Percentiles rank a stretch among this genome's conserved stretches.
phyloP scores from a whole-genome alignment of 2,888 invertebrate genomes.

The Eurytoma californica region DNA sequence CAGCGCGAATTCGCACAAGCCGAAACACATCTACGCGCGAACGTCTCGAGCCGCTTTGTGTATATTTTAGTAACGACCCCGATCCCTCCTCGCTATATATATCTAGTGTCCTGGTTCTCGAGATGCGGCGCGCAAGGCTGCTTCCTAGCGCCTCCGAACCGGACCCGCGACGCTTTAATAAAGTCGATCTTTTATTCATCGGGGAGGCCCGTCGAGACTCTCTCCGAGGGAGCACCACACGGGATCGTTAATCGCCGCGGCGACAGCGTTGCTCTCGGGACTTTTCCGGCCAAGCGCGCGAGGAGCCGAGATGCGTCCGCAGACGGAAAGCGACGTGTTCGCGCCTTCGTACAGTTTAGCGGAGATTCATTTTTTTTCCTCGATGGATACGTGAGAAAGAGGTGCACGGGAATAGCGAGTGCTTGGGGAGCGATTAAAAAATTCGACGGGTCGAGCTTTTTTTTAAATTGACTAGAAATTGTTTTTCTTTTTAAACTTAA shows the following conservation, averaged over 20 bases:
- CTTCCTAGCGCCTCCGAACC: slow-evolving; percentile 63
- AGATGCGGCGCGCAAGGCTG: slow-evolving; percentile 47
- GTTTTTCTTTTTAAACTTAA: no score
- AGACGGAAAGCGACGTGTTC: no score
- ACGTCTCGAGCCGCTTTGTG: slow-evolving; percentile 64
- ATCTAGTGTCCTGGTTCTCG: slow-evolving; percentile 73
- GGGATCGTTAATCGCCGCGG: background rate
- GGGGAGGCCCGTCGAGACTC: background rate
- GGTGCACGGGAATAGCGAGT: no score
- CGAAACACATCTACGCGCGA: slow-evolving; percentile 17
- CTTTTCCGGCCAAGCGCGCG: no score
- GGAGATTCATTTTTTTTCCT: no score
- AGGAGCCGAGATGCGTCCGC: no score
- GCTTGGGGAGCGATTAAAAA: no score
- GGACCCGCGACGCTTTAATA: slow-evolving; percentile 60
- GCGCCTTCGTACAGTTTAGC: no score
- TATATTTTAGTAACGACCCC: slow-evolving; percentile 75
- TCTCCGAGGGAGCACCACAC: background rate
- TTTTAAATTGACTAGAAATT: no score
- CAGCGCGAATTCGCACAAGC: slow-evolving; percentile 64
- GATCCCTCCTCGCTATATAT: slow-evolving; percentile 73
- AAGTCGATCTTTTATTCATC: slow-evolving; percentile 60
- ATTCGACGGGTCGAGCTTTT: no score
- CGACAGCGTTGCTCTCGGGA: no score
- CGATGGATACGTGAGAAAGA: no score